Percentiles rank a stretch among this genome's conserved stretches.
These are phyloP conservation scores for Athetis lepigone DNA, from an alignment of 2,888 invertebrate species.

Conservation along the genomic window DNA sequence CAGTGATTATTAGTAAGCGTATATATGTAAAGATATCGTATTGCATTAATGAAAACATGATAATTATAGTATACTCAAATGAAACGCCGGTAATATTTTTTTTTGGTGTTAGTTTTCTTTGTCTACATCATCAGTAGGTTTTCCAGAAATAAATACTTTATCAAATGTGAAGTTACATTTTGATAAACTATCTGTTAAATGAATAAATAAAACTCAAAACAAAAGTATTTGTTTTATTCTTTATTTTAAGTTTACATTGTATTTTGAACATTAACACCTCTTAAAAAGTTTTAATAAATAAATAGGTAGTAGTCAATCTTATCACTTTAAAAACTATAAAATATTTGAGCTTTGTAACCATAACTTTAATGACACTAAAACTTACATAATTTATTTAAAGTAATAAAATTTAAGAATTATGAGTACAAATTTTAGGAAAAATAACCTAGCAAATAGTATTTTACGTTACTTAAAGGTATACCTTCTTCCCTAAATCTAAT, in stretches of 20 bases:
- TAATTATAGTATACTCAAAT: too few species aligned
- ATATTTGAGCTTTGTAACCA: constrained; percentile 25
- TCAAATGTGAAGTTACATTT: too few species aligned
- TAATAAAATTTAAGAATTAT: constrained; percentile 1
- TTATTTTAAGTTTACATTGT: background rate
- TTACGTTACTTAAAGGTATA: background rate
- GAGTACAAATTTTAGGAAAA: background rate
- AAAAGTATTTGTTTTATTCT: constrained; percentile 2
- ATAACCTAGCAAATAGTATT: background rate
- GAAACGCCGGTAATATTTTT: too few species aligned
- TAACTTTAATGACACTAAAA: constrained; percentile 18
- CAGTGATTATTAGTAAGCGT: too few species aligned
- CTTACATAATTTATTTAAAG: background rate
- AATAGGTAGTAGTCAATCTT: constrained; percentile 16
- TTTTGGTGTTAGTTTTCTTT: too few species aligned
- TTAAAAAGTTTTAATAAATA: background rate
- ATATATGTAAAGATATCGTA: too few species aligned
- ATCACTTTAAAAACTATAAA: background rate
- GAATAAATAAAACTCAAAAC: constrained; percentile 15
- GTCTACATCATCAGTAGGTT: too few species aligned
- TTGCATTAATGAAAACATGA: too few species aligned
- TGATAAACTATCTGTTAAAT: too few species aligned
- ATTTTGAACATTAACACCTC: background rate
- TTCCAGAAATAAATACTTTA: too few species aligned
- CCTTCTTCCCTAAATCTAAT: background rate